Percentiles rank a stretch among this genome's conserved stretches.
phyloP scores from a whole-genome alignment of 2,888 invertebrate genomes.

The Epicampocera succincta region DNA sequence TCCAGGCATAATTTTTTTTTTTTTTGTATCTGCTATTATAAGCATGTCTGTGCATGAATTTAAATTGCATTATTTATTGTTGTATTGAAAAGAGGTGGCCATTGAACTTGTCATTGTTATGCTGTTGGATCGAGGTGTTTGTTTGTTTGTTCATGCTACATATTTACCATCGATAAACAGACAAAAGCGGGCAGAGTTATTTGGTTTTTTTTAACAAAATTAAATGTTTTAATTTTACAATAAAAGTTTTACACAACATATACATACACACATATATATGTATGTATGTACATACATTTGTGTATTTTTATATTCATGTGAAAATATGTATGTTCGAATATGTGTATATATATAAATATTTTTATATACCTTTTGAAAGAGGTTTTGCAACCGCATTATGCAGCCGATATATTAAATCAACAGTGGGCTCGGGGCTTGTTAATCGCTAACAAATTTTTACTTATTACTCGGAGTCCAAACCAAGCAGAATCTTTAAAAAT shows the following conservation, averaged over 20 bases:
- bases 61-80: constrained; percentile 37
- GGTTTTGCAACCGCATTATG: no score
- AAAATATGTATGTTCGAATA: no score
- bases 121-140: constrained; percentile 35
- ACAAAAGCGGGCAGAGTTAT: no score
- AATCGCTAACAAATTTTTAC: no score
- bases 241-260: neutral
- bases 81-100: constrained; percentile 46
- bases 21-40: constrained; percentile 29
- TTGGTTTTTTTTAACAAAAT: neutral
- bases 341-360: neutral
- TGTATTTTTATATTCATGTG: no score
- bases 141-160: neutral
- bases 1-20: constrained; percentile 47
- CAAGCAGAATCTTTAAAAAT: no score
- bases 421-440: no score
- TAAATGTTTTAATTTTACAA: neutral
- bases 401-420: no score
- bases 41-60: neutral
- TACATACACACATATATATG: neutral
- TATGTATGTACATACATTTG: neutral
- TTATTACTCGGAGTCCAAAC: no score
- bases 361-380: no score
- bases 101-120: constrained; percentile 62
- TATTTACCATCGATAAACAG: neutral